These are phyloP conservation scores for Muricea muricata DNA, from an alignment of 92 coral and sea anemone genomes.

Conservation along the genomic window DNA sequence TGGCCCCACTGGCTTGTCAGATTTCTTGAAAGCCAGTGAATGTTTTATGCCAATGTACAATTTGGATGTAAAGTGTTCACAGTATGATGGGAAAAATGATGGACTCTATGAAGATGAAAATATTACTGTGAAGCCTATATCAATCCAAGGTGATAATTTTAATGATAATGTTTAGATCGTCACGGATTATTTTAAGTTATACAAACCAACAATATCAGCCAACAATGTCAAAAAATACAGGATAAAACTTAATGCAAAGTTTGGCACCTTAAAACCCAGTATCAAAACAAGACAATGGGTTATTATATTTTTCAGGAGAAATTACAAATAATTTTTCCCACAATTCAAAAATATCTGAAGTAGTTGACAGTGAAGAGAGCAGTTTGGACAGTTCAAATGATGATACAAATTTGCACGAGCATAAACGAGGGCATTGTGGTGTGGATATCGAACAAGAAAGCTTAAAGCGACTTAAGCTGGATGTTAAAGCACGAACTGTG, in stretches of 20 bases:
- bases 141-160: conserved; percentile 65
- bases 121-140: conserved; percentile 76
- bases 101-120: conserved; percentile 85
- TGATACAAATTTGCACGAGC: neutral
- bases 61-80: conserved; percentile 74
- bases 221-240: too few species aligned
- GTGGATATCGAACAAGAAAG: neutral
- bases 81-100: conserved; percentile 60
- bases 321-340: neutral
- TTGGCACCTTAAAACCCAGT: too few species aligned
- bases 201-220: too few species aligned
- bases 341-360: neutral
- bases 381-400: neutral
- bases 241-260: too few species aligned
- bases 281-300: too few species aligned
- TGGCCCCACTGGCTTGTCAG: conserved; percentile 77
- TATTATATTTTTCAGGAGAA: neutral
- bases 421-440: neutral
- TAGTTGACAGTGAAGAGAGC: neutral
- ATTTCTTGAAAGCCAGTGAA: conserved; percentile 77
- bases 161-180: too few species aligned
- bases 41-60: conserved; percentile 77
- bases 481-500: conserved; percentile 32
- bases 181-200: too few species aligned
- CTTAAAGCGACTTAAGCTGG: conserved; percentile 60